phyloP scores from a whole-genome alignment of 1,140 invertebrate genomes.

The Paramacrobiotus metropolitanus region DNA sequence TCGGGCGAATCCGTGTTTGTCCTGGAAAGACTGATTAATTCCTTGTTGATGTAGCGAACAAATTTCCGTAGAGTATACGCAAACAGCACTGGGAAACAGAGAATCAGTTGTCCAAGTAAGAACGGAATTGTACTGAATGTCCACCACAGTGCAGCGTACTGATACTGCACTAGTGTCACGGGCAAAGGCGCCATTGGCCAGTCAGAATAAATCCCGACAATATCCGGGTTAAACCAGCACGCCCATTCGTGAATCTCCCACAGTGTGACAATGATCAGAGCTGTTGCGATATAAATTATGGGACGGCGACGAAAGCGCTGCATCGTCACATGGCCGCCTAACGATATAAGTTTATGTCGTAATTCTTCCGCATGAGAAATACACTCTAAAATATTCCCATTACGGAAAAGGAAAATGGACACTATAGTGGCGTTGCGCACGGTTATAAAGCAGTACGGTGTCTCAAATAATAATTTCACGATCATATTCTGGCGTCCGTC shows the following conservation, averaged over 20 bases:
- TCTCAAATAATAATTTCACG: not conserved
- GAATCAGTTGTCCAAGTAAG: not conserved
- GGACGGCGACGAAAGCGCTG: not conserved
- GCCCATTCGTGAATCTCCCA: not conserved
- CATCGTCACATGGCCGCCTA: not conserved
- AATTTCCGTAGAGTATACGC: not conserved
- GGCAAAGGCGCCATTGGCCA: not conserved
- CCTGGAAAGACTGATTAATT: not conserved
- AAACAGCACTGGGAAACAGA: slow-evolving; percentile 1
- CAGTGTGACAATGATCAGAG: not conserved
- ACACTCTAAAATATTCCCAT: not conserved
- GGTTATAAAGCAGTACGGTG: not conserved
- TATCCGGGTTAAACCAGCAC: not conserved
- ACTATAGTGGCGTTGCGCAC: not conserved
- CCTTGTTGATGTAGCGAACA: not conserved
- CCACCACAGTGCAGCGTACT: not conserved
- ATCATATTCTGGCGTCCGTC: no score
- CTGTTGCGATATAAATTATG: not conserved
- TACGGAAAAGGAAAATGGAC: not conserved
- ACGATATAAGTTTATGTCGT: not conserved
- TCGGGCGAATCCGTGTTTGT: not conserved
- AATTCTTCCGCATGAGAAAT: not conserved
- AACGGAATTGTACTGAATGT: not conserved
- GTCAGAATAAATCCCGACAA: not conserved
- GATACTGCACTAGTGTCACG: not conserved